Base-by-base conservation (phyloP, 2,113 vertebrate genomes). In the Calyptomena viridis region DNA sequence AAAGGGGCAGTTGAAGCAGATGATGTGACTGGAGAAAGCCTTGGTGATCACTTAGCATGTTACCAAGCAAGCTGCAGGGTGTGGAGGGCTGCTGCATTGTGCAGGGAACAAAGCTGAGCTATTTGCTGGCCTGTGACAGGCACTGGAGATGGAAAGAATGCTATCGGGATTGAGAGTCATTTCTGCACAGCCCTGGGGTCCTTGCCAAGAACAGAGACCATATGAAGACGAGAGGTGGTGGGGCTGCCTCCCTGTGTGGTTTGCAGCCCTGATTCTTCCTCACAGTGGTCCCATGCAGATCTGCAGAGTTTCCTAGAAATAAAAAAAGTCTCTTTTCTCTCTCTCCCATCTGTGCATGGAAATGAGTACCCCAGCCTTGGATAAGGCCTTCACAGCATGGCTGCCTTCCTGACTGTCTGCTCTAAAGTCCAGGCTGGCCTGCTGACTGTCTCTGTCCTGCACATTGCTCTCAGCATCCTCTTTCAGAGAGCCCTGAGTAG, bases 41-140 rank as follows among this genome's bases (percentile, higher is more conserved):
- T 82, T 89, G 66, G 84, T 85, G 77, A 87, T 86, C 93, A 47
- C 66, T 91, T 60, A 82, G 69, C 24, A 3, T 82, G 69, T 84
- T 59, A 35, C 30, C 25, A 17, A 31, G 60, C 88, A 78, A 75
- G 60, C 86, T 68, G 31, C 6, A 4, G 83, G 44, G 33, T 49
- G 77, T 37, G 69, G 66, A 68, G 58, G 21, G 40, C 58, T 64
- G 87, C n/a, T 84, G 28, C 81, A 46, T 84, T 87, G 89, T 87
- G 66, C n/a, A 21, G 37, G 49, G 62, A 84, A 84, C 91, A 93
- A 91, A 95, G 87, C 81, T 56, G 73, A 84, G 66, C 77, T 82
- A 3, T 90, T 90, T n/a, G 2, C 60, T 39, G 46, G 37, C 39
- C 74, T 58, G 7, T 0, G 0, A 49, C 69, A 68, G 84, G 58